Evolutionary conservation across 2,113 vertebrate genomes (phyloP).

Genomic region (Pseudolaguvia tuberculata): DNA sequence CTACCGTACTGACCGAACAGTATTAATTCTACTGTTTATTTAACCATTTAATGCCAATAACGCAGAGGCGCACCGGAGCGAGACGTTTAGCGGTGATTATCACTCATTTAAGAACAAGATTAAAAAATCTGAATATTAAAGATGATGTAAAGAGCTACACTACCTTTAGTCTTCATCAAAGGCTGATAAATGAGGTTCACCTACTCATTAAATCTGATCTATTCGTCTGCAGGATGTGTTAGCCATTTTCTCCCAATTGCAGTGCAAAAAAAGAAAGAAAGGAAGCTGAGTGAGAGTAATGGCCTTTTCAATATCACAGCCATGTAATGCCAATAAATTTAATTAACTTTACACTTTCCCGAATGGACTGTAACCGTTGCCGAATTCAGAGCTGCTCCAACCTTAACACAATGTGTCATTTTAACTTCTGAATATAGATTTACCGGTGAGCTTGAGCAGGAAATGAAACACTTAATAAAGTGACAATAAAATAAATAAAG

Average conservation of each 20-base stretch:
- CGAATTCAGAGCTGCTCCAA: slow-evolving; percentile 35
- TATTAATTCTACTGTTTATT: slow-evolving; percentile 63
- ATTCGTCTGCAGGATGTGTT: slow-evolving; percentile 43
- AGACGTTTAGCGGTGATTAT: slow-evolving; percentile 31
- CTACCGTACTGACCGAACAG: slow-evolving; percentile 42
- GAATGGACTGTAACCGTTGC: slow-evolving; percentile 41
- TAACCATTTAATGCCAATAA: slow-evolving; percentile 62
- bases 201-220: slow-evolving; percentile 37
- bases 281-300: slow-evolving; percentile 49
- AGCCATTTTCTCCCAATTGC: slow-evolving; percentile 44
- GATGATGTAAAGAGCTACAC: slow-evolving; percentile 37
- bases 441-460: not conserved
- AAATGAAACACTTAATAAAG: not conserved
- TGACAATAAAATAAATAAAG: too few relatives aligned
- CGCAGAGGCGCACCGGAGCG: slow-evolving; percentile 47
- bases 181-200: slow-evolving; percentile 34
- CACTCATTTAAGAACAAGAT: slow-evolving; percentile 30
- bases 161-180: slow-evolving; percentile 36
- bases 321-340: slow-evolving; percentile 41
- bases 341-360: slow-evolving; percentile 53
- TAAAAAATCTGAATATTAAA: slow-evolving; percentile 40
- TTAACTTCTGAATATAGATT: slow-evolving; percentile 5
- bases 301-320: slow-evolving; percentile 53
- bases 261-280: slow-evolving; percentile 31
- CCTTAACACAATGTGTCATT: not conserved